phyloP scores from a whole-genome alignment of 2,113 vertebrate species.

The Syngnathus typhle region DNA sequence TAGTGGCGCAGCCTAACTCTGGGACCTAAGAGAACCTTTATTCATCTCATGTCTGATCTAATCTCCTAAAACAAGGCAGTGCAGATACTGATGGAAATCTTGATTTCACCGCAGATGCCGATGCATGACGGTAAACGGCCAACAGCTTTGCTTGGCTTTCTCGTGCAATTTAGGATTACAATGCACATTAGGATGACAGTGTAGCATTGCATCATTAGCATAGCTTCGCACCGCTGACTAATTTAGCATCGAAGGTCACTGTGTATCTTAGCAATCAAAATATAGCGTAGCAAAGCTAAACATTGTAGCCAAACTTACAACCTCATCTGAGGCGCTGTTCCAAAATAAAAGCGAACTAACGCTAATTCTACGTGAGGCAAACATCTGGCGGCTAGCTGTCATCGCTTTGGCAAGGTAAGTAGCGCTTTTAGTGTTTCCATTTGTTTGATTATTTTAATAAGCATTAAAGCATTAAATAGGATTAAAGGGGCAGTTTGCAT shows the following conservation, averaged over 20 bases:
- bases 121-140: too few species aligned
- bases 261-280: too few species aligned
- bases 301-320: neutral
- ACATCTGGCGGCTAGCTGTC: conserved; percentile 55
- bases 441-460: conserved; percentile 63
- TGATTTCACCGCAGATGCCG: too few species aligned
- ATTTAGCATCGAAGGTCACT: too few species aligned
- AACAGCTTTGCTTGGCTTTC: neutral
- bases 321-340: neutral
- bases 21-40: neutral
- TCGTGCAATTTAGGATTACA: neutral
- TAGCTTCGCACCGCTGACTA: neutral
- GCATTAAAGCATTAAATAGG: conserved; percentile 42
- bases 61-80: neutral
- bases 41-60: neutral
- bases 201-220: neutral
- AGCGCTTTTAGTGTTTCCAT: conserved; percentile 55
- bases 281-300: too few species aligned
- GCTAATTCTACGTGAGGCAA: neutral
- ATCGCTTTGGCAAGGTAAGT: conserved; percentile 47
- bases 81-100: neutral
- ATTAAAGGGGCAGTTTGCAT: conserved; percentile 45
- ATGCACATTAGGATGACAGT: neutral
- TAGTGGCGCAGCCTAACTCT: neutral
- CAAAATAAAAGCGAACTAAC: neutral